Evolutionary conservation across 2,113 vertebrate species (phyloP), one percentile per base, ranked within the genome.

Genomic region (Anarhynchus alexandrinus): DNA sequence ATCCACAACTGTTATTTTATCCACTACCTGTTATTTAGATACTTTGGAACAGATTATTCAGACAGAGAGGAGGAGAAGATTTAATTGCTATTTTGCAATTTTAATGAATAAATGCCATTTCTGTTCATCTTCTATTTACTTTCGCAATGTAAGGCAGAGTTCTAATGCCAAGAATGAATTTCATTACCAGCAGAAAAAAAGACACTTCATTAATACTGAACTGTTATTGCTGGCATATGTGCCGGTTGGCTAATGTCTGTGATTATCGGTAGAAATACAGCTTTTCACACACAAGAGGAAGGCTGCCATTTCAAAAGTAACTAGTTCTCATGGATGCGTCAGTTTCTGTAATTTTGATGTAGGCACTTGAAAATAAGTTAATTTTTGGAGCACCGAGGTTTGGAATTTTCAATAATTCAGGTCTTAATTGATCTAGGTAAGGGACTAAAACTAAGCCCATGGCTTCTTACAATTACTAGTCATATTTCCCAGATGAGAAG

Each of bases 171-270:
- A 90, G 93, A 95, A 93, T 88, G 94, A 95, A 96, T 91, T 95
- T 95, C 86, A 88, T 91, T 94, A 85, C 1, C 32, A 92, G 93
- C 86, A 91, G 83, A 82, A 94, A 97, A 96, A 96, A 96, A 96
- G 81, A 73, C 84, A 91, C 86, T 95, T 95, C 95, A 96, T 97
- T 97, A 97, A 95, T 91, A 88, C 91, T 82, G 94, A 94, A 66
- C 91, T 95, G 93, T 94, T 97, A 94, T 36, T 90, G 78, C 95
- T 97, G 95, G 91, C 95, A 93, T 94, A 93, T 96, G 91, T 87
- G 93, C 93, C 86, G 70, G 59, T 72, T 95, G 93, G 94, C 71
- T 94, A n/a, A 11, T 80, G 89, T 52, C 84, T 95, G 74, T 38
- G 45, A 90, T 84, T 96, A 92, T 80, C 93, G 77, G 79, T 40